Evolutionary conservation across 2,113 vertebrate genomes (phyloP).

Genomic region (Boleophthalmus pectinirostris): DNA sequence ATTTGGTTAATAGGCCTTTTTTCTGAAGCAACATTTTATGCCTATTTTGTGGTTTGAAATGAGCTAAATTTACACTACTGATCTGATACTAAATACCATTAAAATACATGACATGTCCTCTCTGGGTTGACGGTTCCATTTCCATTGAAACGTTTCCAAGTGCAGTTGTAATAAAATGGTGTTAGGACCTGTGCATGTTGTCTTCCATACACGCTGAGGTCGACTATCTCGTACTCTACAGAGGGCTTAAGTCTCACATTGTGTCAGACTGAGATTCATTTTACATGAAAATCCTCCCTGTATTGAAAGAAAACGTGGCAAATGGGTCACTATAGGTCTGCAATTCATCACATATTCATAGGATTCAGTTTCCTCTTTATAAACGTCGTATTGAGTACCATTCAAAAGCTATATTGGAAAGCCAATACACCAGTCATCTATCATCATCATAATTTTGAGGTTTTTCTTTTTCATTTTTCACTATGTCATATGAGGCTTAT

Average conservation of each 20-base stretch:
- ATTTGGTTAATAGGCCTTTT: too few relatives aligned
- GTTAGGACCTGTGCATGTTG: neutral
- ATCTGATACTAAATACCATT: too few relatives aligned
- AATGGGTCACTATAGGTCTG: neutral
- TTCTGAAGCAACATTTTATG: too few relatives aligned
- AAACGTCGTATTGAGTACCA: neutral
- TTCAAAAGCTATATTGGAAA: too few relatives aligned
- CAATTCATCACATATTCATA: neutral
- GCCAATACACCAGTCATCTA: too few relatives aligned
- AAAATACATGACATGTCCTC: too few relatives aligned
- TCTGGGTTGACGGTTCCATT: too few relatives aligned
- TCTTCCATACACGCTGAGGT: neutral
- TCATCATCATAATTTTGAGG: too few relatives aligned
- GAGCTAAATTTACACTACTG: too few relatives aligned
- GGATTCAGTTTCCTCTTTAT: neutral
- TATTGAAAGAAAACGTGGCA: neutral
- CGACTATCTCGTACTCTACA: neutral
- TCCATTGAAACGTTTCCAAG: neutral
- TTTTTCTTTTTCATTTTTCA: too few relatives aligned
- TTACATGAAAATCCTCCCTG: slow-evolving; percentile 1
- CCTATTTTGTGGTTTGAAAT: too few relatives aligned
- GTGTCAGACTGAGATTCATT: slow-evolving; percentile 1
- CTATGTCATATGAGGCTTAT: too few relatives aligned
- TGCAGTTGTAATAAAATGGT: neutral
- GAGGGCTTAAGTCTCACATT: neutral